These are phyloP conservation scores for Trachelipus rathkii DNA, from an alignment of 1,140 invertebrate genomes.

Conservation along the genomic window DNA sequence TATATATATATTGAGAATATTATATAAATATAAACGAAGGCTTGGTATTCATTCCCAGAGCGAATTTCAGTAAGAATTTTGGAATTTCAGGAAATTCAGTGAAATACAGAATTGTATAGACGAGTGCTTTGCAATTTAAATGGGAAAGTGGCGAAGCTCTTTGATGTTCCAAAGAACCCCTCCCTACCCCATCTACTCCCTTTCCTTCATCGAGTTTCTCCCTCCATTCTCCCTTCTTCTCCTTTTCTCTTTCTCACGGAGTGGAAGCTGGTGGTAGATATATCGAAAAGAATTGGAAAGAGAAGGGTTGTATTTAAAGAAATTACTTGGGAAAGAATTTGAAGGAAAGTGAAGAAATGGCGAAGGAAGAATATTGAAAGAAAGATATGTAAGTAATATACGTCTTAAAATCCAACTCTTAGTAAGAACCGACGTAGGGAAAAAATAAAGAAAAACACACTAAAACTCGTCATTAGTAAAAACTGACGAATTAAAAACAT, in stretches of 20 bases:
- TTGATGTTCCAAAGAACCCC: neutral
- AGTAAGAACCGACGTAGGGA: neutral
- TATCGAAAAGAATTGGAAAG: no score
- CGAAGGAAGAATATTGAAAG: neutral
- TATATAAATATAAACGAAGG: constrained; percentile 4
- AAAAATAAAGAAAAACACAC: no score
- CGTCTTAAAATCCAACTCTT: neutral
- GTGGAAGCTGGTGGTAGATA: no score
- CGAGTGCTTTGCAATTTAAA: neutral
- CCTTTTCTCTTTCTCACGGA: no score
- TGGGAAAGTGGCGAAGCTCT: constrained; percentile 2
- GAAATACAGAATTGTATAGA: constrained; percentile 10
- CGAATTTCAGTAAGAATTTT: neutral
- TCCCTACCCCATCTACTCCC: neutral
- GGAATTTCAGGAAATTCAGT: constrained; percentile 8
- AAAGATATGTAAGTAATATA: neutral
- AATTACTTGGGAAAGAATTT: neutral
- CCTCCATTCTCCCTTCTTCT: no score
- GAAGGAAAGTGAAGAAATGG: neutral
- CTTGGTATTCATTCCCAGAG: neutral
- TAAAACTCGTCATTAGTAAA: no score
- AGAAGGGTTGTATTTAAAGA: no score
- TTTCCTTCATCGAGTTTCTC: no score
- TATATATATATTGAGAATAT: constrained; percentile 1
- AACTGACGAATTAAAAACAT: no score